Evolutionary conservation across 1,140 invertebrate species (phyloP).

Genomic region (Pantala flavescens): DNA sequence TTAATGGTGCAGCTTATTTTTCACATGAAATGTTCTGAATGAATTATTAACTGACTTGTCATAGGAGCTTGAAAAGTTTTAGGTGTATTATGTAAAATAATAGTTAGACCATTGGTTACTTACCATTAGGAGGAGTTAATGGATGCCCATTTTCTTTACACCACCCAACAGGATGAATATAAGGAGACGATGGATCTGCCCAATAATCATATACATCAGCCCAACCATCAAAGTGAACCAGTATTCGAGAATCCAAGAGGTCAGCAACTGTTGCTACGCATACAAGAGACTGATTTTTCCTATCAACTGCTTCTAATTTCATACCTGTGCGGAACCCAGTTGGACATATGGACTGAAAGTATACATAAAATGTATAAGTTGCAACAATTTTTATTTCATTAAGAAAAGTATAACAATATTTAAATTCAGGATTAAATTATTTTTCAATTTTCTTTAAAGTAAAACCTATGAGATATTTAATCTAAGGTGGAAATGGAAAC

Average conservation of each 20-base stretch:
- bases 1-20: too few relatives aligned
- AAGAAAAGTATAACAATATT: background rate
- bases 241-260: constrained; percentile 70
- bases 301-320: constrained; percentile 92
- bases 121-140: constrained; percentile 78
- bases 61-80: too few relatives aligned
- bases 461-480: too few relatives aligned
- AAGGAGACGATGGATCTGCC: constrained; percentile 78
- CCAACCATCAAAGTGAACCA: constrained; percentile 94
- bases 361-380: constrained; percentile 16
- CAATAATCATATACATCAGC: constrained; percentile 90
- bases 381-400: background rate
- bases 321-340: constrained; percentile 74
- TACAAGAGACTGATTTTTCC: constrained; percentile 71
- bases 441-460: too few relatives aligned
- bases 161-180: constrained; percentile 90
- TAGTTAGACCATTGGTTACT: too few relatives aligned
- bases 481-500: too few relatives aligned
- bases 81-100: too few relatives aligned
- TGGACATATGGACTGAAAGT: constrained; percentile 51
- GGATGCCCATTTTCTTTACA: constrained; percentile 68
- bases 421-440: background rate
- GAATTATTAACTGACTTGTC: too few relatives aligned
- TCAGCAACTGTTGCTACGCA: constrained; percentile 83
- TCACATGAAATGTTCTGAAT: too few relatives aligned